These are phyloP conservation scores for Enteromius paludinosus DNA, from an alignment of 2,797 vertebrate species.

Conservation along the genomic window DNA sequence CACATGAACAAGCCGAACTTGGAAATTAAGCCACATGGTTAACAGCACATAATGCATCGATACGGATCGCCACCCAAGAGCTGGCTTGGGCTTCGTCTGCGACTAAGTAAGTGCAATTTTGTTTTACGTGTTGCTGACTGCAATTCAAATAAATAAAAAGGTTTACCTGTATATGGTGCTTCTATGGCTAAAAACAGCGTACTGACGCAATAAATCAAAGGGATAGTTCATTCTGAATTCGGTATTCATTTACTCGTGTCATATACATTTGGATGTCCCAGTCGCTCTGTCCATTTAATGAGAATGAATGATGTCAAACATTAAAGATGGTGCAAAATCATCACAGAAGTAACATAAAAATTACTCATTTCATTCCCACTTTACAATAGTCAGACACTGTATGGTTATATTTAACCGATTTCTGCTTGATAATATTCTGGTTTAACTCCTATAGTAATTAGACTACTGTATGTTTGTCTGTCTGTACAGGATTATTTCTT, in stretches of 20 bases:
- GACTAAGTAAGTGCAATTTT: constrained; percentile 73
- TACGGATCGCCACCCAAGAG: constrained; percentile 68
- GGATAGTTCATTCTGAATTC: background rate
- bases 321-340: background rate
- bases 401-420: background rate
- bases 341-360: background rate
- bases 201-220: background rate
- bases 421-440: constrained; percentile 4
- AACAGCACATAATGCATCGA: constrained; percentile 59
- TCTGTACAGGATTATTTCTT: constrained; percentile 8
- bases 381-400: background rate
- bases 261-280: background rate
- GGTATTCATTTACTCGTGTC: background rate
- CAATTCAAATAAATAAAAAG: background rate
- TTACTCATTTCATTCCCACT: background rate
- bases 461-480: background rate
- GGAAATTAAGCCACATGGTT: constrained; percentile 53
- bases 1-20: background rate
- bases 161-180: background rate
- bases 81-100: constrained; percentile 75
- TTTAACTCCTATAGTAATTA: background rate
- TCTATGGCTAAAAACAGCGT: background rate
- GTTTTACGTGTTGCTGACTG: background rate
- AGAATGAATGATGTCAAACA: background rate
- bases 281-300: background rate